Percentiles rank a stretch among this genome's conserved stretches.
Conservation (phyloP, 2,113 vertebrate species). For the Bungarus multicinctus region DNA sequence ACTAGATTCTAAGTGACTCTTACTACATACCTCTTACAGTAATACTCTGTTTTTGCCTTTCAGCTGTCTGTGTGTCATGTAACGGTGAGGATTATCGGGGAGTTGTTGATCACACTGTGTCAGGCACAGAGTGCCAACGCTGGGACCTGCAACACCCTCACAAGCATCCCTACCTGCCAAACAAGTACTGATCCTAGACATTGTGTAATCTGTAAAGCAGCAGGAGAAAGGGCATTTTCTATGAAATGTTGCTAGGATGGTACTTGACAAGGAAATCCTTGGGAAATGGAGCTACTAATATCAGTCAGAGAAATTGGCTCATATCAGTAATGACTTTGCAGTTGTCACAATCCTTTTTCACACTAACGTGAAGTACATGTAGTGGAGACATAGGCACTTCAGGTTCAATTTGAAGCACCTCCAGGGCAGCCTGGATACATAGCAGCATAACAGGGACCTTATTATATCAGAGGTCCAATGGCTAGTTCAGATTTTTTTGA, state of each 20-base stretch:
- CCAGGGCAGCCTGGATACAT: neutral
- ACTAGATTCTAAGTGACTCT: neutral
- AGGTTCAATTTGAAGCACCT: neutral
- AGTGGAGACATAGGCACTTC: neutral
- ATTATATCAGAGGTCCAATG: neutral
- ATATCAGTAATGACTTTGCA: neutral
- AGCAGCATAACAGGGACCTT: neutral
- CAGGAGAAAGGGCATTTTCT: neutral
- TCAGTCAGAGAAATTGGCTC: neutral
- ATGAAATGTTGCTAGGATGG: neutral
- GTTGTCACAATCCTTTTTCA: neutral
- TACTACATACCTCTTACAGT: neutral
- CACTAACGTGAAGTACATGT: neutral
- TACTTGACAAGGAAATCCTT: neutral
- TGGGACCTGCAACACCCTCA: slow-evolving; percentile 95
- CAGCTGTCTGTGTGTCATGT: slow-evolving; percentile 87
- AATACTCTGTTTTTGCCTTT: neutral
- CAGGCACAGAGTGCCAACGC: slow-evolving; percentile 87
- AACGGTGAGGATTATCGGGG: slow-evolving; percentile 94
- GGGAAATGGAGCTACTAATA: neutral
- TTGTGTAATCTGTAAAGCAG: neutral
- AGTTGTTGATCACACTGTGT: slow-evolving; percentile 82
- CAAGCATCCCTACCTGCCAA: slow-evolving; percentile 86
- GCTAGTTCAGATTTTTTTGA: neutral
- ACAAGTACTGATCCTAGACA: slow-evolving; percentile 74